phyloP scores from a whole-genome alignment of 2,888 invertebrate species.

The Bellardia bayeri region DNA sequence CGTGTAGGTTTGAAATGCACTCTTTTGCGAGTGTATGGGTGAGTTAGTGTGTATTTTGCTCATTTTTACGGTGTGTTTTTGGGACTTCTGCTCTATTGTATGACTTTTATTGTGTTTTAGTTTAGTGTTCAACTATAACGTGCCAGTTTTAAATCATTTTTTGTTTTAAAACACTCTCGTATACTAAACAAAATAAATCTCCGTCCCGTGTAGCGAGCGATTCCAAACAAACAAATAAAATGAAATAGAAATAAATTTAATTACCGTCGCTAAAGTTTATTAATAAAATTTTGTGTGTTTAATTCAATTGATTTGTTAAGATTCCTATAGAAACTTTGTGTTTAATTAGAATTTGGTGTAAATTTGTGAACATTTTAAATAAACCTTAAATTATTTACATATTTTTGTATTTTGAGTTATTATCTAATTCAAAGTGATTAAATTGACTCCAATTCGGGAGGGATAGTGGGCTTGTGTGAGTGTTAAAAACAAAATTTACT shows the following conservation, averaged over 20 bases:
- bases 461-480: neutral
- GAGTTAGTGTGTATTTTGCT: constrained; percentile 21
- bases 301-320: neutral
- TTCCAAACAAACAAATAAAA: constrained; percentile 11
- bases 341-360: neutral
- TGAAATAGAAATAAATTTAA: constrained; percentile 10
- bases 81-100: constrained; percentile 53
- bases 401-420: constrained; percentile 52
- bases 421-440: constrained; percentile 51
- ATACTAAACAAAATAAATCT: constrained; percentile 40
- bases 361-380: neutral
- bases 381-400: neutral
- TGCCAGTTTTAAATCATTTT: constrained; percentile 71
- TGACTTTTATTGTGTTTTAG: constrained; percentile 60
- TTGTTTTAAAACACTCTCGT: constrained; percentile 16
- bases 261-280: constrained; percentile 57
- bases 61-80: constrained; percentile 48
- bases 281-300: neutral
- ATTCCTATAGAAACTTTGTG: neutral
- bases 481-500: constrained; percentile 52
- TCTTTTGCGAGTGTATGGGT: constrained; percentile 17
- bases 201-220: constrained; percentile 45
- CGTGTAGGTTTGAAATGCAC: constrained; percentile 43
- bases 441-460: constrained; percentile 35
- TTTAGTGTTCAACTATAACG: constrained; percentile 68